Base-by-base conservation (phyloP, 2,888 invertebrate genomes). In the Bedellia somnulentella region DNA sequence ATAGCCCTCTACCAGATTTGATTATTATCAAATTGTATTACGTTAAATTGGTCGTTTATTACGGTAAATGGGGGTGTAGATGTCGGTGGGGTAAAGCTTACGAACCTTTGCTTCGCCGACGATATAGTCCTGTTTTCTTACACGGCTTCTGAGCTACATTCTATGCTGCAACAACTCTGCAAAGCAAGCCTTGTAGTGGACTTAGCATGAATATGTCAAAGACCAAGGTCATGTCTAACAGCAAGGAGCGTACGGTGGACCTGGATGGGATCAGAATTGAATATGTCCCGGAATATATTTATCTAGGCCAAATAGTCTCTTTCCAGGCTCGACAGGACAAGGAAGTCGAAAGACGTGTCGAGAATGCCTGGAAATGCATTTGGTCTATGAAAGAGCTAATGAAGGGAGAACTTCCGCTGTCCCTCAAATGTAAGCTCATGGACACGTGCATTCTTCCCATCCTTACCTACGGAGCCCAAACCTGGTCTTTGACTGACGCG, bases 41-140 rank as follows among this genome's bases (percentile, higher is more conserved):
- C n/a, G n/a, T n/a, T n/a, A n/a, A n/a, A n/a, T n/a, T n/a, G n/a
- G n/a, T n/a, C n/a, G n/a, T n/a, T n/a, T n/a, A n/a, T n/a, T n/a
- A n/a, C n/a, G 35, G 33, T 33, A 26, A 31, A 38, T 4, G 15
- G 14, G 3, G 11, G 25, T 15, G 11, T 26, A 14, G 25, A 26
- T 9, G 15, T 26, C 14, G 25, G 25, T 13, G 25, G 9, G 3
- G 14, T 3, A 10, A 26, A 17, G 6, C 11, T 28, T n/a, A 28
- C 17, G 12, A 18, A 26, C 15, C 14, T n/a, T n/a, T n/a, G n/a
- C n/a, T n/a, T n/a, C n/a, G n/a, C n/a, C n/a, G n/a, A 26, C 4
- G 25, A 26, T 15, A 26, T 26, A 14, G 25, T 26, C 25, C 14
- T 26, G 13, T 14, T 26, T 14, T 12, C 25, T 15, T 2, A 12